These are phyloP conservation scores for Tetraodon nigroviridis DNA, from an alignment of 2,113 vertebrate genomes.

Conservation along the genomic window DNA sequence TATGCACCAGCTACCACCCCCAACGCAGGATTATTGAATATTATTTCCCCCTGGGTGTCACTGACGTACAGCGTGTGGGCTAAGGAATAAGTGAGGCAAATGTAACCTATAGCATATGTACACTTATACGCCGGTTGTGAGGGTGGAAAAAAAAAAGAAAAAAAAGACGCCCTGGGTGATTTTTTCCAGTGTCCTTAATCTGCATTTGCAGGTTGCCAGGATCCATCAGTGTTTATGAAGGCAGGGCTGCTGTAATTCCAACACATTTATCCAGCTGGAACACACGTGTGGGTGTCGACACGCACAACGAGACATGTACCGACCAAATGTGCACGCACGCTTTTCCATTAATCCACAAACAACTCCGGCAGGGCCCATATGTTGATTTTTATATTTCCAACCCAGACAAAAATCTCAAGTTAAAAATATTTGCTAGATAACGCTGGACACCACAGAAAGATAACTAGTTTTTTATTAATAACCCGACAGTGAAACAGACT, in stretches of 20 bases:
- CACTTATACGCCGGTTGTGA: slow-evolving; percentile 75
- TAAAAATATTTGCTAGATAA: slow-evolving; percentile 97
- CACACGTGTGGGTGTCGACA: slow-evolving; percentile 50
- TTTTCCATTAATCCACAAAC: slow-evolving; percentile 67
- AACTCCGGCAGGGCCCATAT: slow-evolving; percentile 51
- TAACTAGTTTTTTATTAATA: slow-evolving; percentile 99
- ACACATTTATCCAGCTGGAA: slow-evolving; percentile 68
- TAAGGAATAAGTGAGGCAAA: slow-evolving; percentile 78
- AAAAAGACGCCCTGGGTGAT: slow-evolving; percentile 69
- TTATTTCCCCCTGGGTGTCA: slow-evolving; percentile 78
- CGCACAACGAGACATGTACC: slow-evolving; percentile 47
- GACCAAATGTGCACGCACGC: slow-evolving; percentile 36
- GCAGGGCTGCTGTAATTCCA: slow-evolving; percentile 76
- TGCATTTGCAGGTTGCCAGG: slow-evolving; percentile 91
- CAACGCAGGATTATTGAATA: slow-evolving; percentile 63
- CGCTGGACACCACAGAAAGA: slow-evolving; percentile 79
- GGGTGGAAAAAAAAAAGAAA: slow-evolving; percentile 59
- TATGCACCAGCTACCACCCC: slow-evolving; percentile 62
- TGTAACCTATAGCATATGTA: slow-evolving; percentile 74
- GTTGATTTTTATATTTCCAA: slow-evolving; percentile 71
- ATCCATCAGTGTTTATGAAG: slow-evolving; percentile 85
- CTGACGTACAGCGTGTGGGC: slow-evolving; percentile 80
- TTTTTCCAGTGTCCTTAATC: slow-evolving; percentile 84
- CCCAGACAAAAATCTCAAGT: slow-evolving; percentile 80
- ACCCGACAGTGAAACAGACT: slow-evolving; percentile 88